These are phyloP conservation scores for Caenorhabditis inopinata DNA, from an alignment of 1,140 invertebrate species.

Conservation along the genomic window DNA sequence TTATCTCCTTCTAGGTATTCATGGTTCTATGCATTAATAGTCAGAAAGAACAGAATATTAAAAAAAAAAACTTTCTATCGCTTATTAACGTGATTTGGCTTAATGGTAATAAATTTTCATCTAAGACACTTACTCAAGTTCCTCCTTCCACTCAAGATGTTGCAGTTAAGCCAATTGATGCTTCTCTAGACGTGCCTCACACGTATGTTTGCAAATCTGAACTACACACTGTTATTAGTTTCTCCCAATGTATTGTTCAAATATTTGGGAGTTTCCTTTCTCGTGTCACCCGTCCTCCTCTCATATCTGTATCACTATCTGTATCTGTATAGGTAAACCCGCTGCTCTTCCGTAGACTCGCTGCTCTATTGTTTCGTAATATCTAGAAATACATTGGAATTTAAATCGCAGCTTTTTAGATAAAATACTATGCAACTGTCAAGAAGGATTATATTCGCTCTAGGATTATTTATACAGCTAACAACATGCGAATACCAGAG, in stretches of 20 bases:
- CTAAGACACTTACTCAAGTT: conserved; percentile 6
- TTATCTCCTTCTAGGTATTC: background rate
- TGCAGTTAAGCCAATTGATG: conserved; percentile 18
- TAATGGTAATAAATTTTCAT: conserved; percentile 3
- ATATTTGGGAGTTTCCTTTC: background rate
- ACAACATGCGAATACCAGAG: background rate
- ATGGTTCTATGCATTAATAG: background rate
- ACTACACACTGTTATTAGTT: conserved; percentile 26
- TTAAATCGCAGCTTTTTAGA: too few species aligned
- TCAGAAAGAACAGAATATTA: too few species aligned
- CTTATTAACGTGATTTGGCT: background rate
- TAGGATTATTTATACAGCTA: background rate
- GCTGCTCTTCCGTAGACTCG: too few species aligned
- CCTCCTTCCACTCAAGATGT: background rate
- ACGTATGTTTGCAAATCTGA: background rate
- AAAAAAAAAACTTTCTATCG: background rate
- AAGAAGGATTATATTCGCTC: background rate
- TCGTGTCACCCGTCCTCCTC: background rate
- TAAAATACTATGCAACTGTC: background rate
- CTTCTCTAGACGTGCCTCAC: background rate
- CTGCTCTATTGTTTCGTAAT: too few species aligned
- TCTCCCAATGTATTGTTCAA: background rate
- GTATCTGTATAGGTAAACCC: too few species aligned
- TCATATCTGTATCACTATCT: conserved; percentile 2
- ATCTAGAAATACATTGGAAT: too few species aligned